Evolutionary conservation across 2,888 invertebrate genomes (phyloP), one percentile per base, ranked within the genome.

Genomic region (Alloplasta piceator): DNA sequence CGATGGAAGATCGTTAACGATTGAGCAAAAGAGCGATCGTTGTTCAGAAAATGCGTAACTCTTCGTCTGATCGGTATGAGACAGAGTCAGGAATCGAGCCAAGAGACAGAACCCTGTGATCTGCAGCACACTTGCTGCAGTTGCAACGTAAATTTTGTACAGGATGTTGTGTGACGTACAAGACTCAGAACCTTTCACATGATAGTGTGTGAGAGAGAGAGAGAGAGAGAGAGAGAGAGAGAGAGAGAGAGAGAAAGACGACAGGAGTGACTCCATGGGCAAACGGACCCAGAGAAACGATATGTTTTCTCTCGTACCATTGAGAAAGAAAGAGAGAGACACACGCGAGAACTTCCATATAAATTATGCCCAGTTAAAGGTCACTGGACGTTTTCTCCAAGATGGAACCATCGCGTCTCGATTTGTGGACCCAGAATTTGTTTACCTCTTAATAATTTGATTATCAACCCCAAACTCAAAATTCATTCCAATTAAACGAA

Each of bases 341-440:
- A 83, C 3, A 70, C 73, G 71, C 67, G 74, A 73, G 83, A 87
- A 87, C 78, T 86, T 84, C 85, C 82, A 85, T 87, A 89, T 89
- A 88, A 89, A 89, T 90, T 88, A 88, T 84, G 84, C 85, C 82
- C 77, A 82, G 71, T 48, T 87, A 90, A 90, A 91, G 89, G 90
- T 90, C 87, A 89, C 84, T 82, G 86, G 85, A 87, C 83, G 85
- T 84, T 79, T 86, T 84, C 85, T 86, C 81, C 83, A 77, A 82
- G 85, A 80, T 81, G 77, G 75, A 70, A 78, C 71, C 72, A 58
- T 79, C 67, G 39, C 75, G 76, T 38, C 46, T 50, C 64, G 75
- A 76, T 63, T 68, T 14, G 43, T 7, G 48, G 26, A 68, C 52
- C 9, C 26, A 41, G 43, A 55, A 56, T 14, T 9, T n/a, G 26